Evolutionary conservation across 2,888 invertebrate species (phyloP).

Genomic region (Yponomeuta malinellus): DNA sequence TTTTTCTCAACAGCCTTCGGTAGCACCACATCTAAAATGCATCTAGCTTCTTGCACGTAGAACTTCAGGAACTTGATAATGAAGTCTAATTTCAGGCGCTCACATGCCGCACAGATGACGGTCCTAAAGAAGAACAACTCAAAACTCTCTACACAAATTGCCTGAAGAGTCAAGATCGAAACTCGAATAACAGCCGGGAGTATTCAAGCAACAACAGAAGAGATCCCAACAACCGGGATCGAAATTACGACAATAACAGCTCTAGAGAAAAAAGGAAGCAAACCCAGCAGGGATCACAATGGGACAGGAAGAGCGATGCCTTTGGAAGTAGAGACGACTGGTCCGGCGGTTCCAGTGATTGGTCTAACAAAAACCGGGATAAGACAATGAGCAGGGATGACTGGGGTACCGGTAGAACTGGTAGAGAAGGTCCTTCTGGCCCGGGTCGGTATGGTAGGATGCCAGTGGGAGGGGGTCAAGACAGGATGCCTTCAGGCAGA

Average conservation of each 20-base stretch:
- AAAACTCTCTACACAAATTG: constrained; percentile 76
- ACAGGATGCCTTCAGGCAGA: constrained; percentile 17
- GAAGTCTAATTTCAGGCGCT: constrained; percentile 42
- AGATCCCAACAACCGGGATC: background rate
- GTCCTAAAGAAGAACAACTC: constrained; percentile 74
- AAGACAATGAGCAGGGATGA: background rate
- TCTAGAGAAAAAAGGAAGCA: constrained; percentile 36
- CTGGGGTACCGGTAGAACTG: background rate
- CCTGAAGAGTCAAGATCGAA: constrained; percentile 59
- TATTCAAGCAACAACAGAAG: constrained; percentile 21
- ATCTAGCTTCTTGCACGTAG: too few relatives aligned
- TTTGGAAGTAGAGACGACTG: constrained; percentile 23
- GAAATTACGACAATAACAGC: constrained; percentile 38
- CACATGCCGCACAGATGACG: constrained; percentile 76
- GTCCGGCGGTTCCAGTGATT: constrained; percentile 19
- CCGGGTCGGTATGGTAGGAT: constrained; percentile 1
- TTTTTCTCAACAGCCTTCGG: too few relatives aligned
- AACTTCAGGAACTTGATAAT: background rate
- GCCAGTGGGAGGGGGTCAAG: background rate
- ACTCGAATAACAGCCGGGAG: constrained; percentile 34
- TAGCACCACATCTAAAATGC: background rate
- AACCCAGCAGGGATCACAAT: constrained; percentile 29
- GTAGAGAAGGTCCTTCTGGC: background rate
- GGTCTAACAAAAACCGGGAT: constrained; percentile 9
- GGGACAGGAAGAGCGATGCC: constrained; percentile 24